phyloP scores from a whole-genome alignment of 2,888 invertebrate species.

The Brachyopa scutellaris region DNA sequence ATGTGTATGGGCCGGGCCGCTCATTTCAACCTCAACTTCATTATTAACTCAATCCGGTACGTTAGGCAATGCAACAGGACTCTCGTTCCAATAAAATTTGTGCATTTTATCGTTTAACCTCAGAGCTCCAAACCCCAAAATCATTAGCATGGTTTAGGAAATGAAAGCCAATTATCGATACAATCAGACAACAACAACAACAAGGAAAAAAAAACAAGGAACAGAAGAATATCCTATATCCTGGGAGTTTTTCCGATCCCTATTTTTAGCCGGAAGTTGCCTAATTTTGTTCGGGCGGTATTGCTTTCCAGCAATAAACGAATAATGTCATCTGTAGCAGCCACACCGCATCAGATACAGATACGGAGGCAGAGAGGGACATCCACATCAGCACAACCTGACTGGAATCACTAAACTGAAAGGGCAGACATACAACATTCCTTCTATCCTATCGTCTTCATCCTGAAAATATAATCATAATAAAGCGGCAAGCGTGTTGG shows the following conservation, averaged over 20 bases:
- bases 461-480: constrained; percentile 41
- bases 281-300: constrained; percentile 20
- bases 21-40: no score
- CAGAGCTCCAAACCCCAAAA: no score
- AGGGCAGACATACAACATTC: not conserved
- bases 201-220: no score
- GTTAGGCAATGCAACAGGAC: no score
- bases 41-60: no score
- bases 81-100: no score
- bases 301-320: constrained; percentile 11
- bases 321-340: constrained; percentile 3
- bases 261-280: constrained; percentile 32
- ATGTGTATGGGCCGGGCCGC: no score
- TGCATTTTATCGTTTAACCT: no score
- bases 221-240: constrained; percentile 19
- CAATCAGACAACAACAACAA: no score
- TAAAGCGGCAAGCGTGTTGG: constrained; percentile 24
- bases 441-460: constrained; percentile 15
- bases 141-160: constrained; percentile 34
- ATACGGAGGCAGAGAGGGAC: not conserved
- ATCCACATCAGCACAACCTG: constrained; percentile 12
- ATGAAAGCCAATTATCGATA: constrained; percentile 30
- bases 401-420: constrained; percentile 8
- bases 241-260: constrained; percentile 26
- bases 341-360: not conserved